These are phyloP conservation scores for Toxotes chatareus DNA, from an alignment of 2,113 vertebrate species.

Conservation along the genomic window DNA sequence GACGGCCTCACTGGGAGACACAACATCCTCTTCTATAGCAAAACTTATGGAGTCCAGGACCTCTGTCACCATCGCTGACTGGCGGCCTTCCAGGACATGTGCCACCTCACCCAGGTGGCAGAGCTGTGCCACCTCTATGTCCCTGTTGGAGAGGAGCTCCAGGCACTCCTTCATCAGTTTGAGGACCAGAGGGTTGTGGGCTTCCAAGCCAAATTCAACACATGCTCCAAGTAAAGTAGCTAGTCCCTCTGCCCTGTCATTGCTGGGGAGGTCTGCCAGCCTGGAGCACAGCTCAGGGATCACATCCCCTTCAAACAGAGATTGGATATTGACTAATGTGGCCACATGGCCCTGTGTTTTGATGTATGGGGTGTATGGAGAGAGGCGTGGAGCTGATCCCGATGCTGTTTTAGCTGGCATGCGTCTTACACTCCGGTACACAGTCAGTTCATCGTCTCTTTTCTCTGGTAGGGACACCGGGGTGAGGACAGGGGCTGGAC, in stretches of 20 bases:
- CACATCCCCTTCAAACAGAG: conserved; percentile 44
- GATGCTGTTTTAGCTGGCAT: neutral
- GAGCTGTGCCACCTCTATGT: conserved; percentile 32
- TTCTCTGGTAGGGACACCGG: neutral
- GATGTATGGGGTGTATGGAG: conserved; percentile 19
- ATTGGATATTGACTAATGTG: neutral
- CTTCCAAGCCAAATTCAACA: conserved; percentile 45
- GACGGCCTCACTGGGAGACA: conserved; percentile 28
- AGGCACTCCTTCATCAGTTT: conserved; percentile 49
- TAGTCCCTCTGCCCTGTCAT: conserved; percentile 32
- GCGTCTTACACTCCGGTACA: neutral
- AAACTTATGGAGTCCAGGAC: conserved; percentile 33
- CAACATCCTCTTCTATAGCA: neutral
- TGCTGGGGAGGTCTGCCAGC: conserved; percentile 17
- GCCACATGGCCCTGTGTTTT: neutral
- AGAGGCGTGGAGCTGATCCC: neutral
- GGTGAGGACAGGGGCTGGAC: neutral
- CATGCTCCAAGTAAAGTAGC: conserved; percentile 46
- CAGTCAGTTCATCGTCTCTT: neutral
- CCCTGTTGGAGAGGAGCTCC: conserved; percentile 36
- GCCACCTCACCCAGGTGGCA: conserved; percentile 58
- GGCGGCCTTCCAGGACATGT: conserved; percentile 27
- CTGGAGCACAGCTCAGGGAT: conserved; percentile 45
- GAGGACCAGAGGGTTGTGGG: conserved; percentile 11
- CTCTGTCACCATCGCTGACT: conserved; percentile 12